These are phyloP conservation scores for Oreonectes daqikongensis DNA, from an alignment of 2,797 vertebrate species.

Conservation along the genomic window DNA sequence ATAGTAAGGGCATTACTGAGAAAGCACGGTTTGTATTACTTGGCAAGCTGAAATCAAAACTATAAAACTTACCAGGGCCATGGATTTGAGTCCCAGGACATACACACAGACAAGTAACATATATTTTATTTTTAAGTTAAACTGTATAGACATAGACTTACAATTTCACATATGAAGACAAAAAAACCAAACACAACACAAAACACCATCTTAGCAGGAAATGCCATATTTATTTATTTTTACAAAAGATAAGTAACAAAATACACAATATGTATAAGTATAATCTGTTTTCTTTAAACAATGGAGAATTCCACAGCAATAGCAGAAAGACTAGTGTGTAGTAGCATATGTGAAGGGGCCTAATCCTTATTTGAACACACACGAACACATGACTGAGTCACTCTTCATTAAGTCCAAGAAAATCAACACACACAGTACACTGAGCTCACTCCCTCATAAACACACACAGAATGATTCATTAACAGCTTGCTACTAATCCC, in stretches of 20 bases:
- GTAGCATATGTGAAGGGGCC: conserved; percentile 45
- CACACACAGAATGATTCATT: conserved; percentile 74
- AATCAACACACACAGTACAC: conserved; percentile 49
- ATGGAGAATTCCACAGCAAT: conserved; percentile 16
- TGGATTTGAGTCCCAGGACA: no score
- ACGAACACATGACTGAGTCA: conserved; percentile 58
- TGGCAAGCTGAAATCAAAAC: no score
- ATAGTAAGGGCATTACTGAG: no score
- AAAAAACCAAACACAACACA: neutral
- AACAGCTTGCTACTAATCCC: conserved; percentile 76
- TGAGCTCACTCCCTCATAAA: conserved; percentile 4
- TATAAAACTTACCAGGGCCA: no score
- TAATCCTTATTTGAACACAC: conserved; percentile 68
- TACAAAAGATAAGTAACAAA: conserved; percentile 44
- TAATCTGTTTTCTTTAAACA: conserved; percentile 9
- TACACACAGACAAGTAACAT: no score
- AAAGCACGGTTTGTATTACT: no score
- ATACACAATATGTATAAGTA: conserved; percentile 9
- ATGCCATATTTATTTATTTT: conserved; percentile 32
- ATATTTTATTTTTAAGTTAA: no score
- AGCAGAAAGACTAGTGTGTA: conserved; percentile 54
- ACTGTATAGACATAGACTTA: neutral
- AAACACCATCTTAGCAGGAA: neutral
- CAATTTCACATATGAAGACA: no score
- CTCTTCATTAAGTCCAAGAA: conserved; percentile 72